Base-by-base conservation (phyloP, 2,888 invertebrate genomes). In the Frankliniella fusca region DNA sequence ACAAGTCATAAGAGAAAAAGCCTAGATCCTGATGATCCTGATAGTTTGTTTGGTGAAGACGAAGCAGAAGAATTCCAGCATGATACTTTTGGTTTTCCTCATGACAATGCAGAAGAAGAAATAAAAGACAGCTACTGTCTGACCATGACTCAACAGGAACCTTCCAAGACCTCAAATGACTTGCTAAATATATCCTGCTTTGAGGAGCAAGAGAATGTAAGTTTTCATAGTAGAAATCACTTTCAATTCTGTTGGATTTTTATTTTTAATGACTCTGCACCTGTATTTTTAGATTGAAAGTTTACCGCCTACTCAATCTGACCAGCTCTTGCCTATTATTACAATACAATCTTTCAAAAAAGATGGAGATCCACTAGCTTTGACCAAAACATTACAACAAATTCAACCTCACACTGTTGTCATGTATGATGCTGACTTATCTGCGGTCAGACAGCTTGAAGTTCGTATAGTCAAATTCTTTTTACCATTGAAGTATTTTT, bases 361-460 rank as follows among this genome's bases (percentile, higher is more conserved):
- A 84, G 91, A 91, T 49, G 93, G 93, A 54, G 92, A 94, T 85
- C 89, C 92, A 81, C 92, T 94, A 87, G 93, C 93, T 0, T 88
- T 97, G 49, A 93, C 93, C 84, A 90, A 91, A 82, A 92, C 92
- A 15, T 88, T 97, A 82, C 90, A 92, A 80, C 90, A 92, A 79
- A 86, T 93, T 9, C 89, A 90, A 81, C 70, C 70, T 27, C 70
- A 76, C 27, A 27, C 27, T 76, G 70, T 76, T 76, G 70, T 76
- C 10, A 91, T 99, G 90, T 98, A 98, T 88, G 95, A 97, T 86
- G 92, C 93, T 82, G 96, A 97, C 86, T 92, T 98, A 84, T 91
- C 94, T 0, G 93, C 96, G 38, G 94, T 98, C 12, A 90, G 99
- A 48, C 96, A 97, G 88, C 91, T 99, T 83, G 99, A 99, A 90